phyloP scores from a whole-genome alignment of 92 coral and sea anemone genomes.

The Desmophyllum pertusum region DNA sequence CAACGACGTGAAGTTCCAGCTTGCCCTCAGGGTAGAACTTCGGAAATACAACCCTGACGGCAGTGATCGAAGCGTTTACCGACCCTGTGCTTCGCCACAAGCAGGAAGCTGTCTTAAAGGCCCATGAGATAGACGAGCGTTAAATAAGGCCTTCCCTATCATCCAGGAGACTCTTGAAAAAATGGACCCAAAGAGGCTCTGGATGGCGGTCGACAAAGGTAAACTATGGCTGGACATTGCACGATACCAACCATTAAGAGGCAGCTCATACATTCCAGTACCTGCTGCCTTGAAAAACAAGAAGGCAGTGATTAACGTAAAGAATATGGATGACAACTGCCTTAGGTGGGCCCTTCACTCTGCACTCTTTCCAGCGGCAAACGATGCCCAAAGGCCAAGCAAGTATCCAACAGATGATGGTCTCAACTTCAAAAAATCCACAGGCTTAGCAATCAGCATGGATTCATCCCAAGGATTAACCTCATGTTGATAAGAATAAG shows the following conservation, averaged over 20 bases:
- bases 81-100: too few relatives aligned
- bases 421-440: background rate
- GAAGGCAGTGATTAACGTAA: background rate
- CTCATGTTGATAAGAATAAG: constrained; percentile 33
- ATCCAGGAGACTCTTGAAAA: background rate
- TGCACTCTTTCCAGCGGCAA: background rate
- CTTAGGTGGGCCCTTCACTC: background rate
- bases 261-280: background rate
- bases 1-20: too few relatives aligned
- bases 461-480: constrained; percentile 32
- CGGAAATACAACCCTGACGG: background rate
- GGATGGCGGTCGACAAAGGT: background rate
- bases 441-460: constrained; percentile 21
- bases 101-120: too few relatives aligned
- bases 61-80: background rate
- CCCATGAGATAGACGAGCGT: too few relatives aligned
- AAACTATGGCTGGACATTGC: background rate
- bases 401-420: too few relatives aligned
- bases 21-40: background rate
- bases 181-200: background rate
- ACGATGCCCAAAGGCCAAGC: background rate
- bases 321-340: too few relatives aligned
- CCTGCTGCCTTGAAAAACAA: too few relatives aligned
- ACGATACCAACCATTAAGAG: background rate
- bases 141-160: too few relatives aligned